Evolutionary conservation across 2,797 vertebrate genomes (phyloP), one percentile per base, ranked within the genome.

Genomic region (Pristis pectinata): DNA sequence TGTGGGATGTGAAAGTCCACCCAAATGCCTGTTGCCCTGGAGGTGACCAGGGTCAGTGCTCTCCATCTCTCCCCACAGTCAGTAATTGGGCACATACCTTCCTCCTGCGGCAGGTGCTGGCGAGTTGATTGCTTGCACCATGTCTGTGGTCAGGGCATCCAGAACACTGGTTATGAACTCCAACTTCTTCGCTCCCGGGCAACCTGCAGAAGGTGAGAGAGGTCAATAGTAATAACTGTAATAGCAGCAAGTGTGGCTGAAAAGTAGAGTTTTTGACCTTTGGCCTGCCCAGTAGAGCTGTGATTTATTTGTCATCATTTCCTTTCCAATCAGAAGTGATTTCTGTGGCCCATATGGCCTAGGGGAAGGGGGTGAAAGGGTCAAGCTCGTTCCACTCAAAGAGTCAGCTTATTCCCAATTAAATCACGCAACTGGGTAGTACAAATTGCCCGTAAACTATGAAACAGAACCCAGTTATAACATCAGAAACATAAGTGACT

Each of bases 111-210:
- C 98, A 96, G 98, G 99, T 95, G 98, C 97, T 96, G 98, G 98
- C 95, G 99, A 99, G 97, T 99, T 99, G 97, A 99, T 98, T 96
- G 99, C 98, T 95, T 99, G 98, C 96, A 99, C 99, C 99, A 99
- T 99, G 97, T 99, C 99, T 34, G 99, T 99, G 96, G 98, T 99
- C 95, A 99, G 98, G 92, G 99, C 99, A 95, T 99, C 99, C 96
- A 99, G 97, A 94, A 99, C 96, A 96, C 98, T 99, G 95, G 98
- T 99, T 97, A 99, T 99, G 96, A 99, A 99, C 97, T 99, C 99
- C 96, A 97, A 96, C 96, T 99, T 99, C 97, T 99, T 99, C 93
- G 97, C 98, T 95, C 99, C 99, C 53, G 99, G 98, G 95, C 99
- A 99, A 95, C 99, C 99, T 99, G 97, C 94, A 96, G 95, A 61